These are phyloP conservation scores for Parus major DNA, from an alignment of 2,113 vertebrate species.

Conservation along the genomic window DNA sequence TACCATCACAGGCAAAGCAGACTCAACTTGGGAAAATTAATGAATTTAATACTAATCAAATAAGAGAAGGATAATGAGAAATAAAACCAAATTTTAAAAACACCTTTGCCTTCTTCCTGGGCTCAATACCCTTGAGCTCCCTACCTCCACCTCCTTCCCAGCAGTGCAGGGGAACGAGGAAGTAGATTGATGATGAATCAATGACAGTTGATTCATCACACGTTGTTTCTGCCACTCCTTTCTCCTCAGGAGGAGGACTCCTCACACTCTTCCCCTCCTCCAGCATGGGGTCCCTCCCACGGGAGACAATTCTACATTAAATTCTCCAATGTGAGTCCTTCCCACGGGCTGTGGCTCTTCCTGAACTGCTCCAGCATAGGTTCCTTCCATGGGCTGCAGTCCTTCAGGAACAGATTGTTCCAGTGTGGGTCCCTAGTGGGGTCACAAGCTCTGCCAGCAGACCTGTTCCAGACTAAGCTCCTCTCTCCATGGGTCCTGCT, in stretches of 20 bases:
- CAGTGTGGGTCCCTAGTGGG: not conserved
- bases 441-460: not conserved
- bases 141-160: not conserved
- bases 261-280: not conserved
- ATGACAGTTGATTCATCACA: not conserved
- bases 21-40: not conserved
- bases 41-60: not conserved
- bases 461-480: not conserved
- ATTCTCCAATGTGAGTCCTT: not conserved
- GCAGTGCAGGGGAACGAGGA: rapidly evolving
- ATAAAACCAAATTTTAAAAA: not conserved
- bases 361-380: rapidly evolving
- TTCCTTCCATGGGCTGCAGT: rapidly evolving
- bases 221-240: not conserved
- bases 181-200: no score
- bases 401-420: not conserved
- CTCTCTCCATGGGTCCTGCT: not conserved
- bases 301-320: not conserved
- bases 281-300: not conserved
- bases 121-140: not conserved
- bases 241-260: not conserved
- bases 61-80: not conserved
- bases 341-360: not conserved
- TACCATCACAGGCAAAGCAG: not conserved
- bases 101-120: not conserved